phyloP scores from a whole-genome alignment of 2,888 invertebrate species.

The Cenopis cana region DNA sequence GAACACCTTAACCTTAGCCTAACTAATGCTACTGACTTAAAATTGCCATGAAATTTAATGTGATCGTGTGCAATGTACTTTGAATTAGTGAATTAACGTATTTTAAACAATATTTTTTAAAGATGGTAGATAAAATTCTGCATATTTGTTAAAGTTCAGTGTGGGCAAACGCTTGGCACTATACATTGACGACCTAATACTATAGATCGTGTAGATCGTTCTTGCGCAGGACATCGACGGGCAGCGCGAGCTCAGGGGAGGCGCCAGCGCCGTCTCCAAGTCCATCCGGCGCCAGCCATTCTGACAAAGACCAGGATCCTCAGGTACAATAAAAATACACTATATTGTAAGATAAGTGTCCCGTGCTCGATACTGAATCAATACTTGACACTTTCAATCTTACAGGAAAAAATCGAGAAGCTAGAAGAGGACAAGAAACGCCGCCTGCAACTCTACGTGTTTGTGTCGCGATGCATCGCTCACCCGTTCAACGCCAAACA shows the following conservation, averaged over 20 bases:
- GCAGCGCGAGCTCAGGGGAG: slow-evolving; percentile 80
- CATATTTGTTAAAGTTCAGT: slow-evolving; percentile 56
- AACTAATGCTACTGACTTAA: not conserved
- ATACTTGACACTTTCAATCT: not conserved
- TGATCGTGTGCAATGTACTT: not conserved
- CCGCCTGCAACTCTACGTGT: slow-evolving; percentile 98
- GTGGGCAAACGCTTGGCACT: slow-evolving; percentile 65
- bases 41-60: not conserved
- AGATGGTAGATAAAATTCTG: not conserved
- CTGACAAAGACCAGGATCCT: slow-evolving; percentile 94
- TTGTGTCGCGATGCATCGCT: slow-evolving; percentile 98
- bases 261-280: slow-evolving; percentile 87
- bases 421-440: slow-evolving; percentile 98
- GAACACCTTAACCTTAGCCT: not conserved
- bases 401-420: slow-evolving; percentile 95
- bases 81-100: not conserved
- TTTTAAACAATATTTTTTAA: not conserved
- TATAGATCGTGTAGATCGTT: slow-evolving; percentile 82
- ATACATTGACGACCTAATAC: slow-evolving; percentile 75
- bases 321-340: slow-evolving; percentile 80
- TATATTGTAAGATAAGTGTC: no score
- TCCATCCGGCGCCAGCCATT: slow-evolving; percentile 96
- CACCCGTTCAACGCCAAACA: slow-evolving; percentile 99
- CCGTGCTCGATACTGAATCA: no score
- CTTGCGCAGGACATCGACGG: slow-evolving; percentile 83